These are phyloP conservation scores for Tylochromis polylepis DNA, from an alignment of 2,113 vertebrate species.

Conservation along the genomic window DNA sequence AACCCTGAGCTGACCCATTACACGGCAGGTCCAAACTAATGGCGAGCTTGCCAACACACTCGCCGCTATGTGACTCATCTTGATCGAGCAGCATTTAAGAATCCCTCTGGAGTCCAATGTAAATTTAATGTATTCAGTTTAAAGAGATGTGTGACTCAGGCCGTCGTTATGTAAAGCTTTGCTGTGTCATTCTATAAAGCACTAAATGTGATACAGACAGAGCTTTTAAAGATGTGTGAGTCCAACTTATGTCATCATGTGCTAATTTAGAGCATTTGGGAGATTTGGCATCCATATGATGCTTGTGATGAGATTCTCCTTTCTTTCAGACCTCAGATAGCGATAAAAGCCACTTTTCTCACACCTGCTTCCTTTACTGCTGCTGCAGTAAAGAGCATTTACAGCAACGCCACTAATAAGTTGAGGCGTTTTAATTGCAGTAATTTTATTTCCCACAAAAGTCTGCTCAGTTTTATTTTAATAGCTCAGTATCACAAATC, in stretches of 20 bases:
- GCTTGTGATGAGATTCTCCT: background rate
- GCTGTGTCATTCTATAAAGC: background rate
- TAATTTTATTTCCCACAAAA: background rate
- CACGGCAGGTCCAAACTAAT: background rate
- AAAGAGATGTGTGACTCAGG: background rate
- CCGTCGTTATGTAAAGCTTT: background rate
- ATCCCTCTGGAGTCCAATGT: background rate
- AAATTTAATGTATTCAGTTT: background rate
- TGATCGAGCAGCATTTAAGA: background rate
- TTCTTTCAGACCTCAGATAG: background rate
- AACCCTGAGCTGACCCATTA: background rate
- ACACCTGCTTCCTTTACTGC: background rate
- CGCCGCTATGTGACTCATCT: background rate
- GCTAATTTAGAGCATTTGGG: background rate
- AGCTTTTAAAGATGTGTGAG: background rate
- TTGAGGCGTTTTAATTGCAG: background rate
- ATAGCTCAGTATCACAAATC: background rate
- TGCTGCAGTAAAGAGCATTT: background rate
- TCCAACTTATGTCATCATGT: background rate
- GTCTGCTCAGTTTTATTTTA: background rate
- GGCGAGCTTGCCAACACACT: background rate
- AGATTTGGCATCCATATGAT: background rate
- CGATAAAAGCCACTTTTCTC: fast-evolving
- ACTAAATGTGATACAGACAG: background rate
- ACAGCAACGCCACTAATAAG: background rate